Base-by-base conservation (phyloP, 2,888 invertebrate genomes). In the Venustoraphidia nigricollis region DNA sequence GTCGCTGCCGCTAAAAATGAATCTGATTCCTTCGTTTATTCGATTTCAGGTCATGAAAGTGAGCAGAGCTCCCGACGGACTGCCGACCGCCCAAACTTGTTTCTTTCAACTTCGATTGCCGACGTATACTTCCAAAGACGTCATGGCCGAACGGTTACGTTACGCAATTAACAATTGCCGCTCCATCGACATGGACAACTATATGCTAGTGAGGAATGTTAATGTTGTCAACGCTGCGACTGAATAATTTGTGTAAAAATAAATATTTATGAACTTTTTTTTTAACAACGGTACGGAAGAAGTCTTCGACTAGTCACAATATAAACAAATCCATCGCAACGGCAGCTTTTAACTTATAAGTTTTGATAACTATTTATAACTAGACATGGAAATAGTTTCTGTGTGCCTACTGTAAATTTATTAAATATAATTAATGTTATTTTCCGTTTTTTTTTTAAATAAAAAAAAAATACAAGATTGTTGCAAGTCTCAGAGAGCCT, bases 131-230 rank as follows among this genome's bases (percentile, higher is more conserved):
- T 72, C 71, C 50, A 70, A 69, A 53, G 75, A 76, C 54, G 65
- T 75, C 40, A 72, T 80, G 69, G 75, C 75, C 1, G 77, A 78
- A 58, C 66, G 73, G 52, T 64, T 80, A 44, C 69, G 77, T 35
- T 79, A 79, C 58, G 79, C 79, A 44, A 79, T 80, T 51, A 75
- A 77, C 59, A 77, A 79, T 60, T 80, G 79, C 56, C 71, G 75
- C 36, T 77, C 77, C 8, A 80, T 80, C 47, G 79, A 80, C 61
- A 77, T 79, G 77, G 79, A 80, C 61, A 78, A 78, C 60, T 79
- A 79, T 62, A 79, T 79, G 79, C 65, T 80, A 51, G 73, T 76
- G 2, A 66, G 79, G 45, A 79, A 79, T 56, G 66, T 68, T 6
- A 27, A 27, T 27, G 6, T 27, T 27, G 27, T 6, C 27, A 27